Base-by-base conservation (phyloP, 2,113 vertebrate genomes). In the Edolisoma coerulescens region DNA sequence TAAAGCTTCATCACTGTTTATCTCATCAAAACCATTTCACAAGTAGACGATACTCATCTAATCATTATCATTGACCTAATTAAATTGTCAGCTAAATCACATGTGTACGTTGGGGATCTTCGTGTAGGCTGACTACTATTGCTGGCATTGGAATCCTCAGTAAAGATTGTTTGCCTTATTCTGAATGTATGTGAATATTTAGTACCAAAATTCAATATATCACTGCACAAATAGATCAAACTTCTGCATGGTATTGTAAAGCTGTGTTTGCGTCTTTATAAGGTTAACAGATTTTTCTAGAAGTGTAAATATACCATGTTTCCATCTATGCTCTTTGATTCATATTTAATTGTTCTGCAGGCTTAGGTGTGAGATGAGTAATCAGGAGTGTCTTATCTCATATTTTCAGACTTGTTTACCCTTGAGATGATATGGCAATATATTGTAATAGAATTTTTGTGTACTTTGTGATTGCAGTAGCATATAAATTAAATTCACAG, bases 391-490 rank as follows among this genome's bases (percentile, higher is more conserved):
- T 63, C 86, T 91, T 94, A 60, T 79, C 82, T 90, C 79, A 35
- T 75, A 54, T 88, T 94, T 94, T 80, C 88, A 83, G 71, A 65
- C 59, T 95, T 90, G 42, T 80, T 95, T 95, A 86, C 71, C 16
- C 85, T 88, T 80, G 88, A 92, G 86, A 80, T 88, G 47, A 57
- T 90, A 61, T 16, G 17, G 60, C 83, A 90, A 57, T 90, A 70
- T 50, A 57, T 74, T 63, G 45, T 90, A 86, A 81, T 52, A 41
- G n/a, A 80, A 28, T 92, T 75, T 87, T 78, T 87, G 19, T 91
- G 15, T 91, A n/a, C 82, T 94, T 95, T 90, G 21, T 77, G 41
- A 70, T 92, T 84, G 50, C 71, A 86, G 30, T 69, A 84, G n/a
- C 35, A 57, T 81, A 70, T 92, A 88, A 93, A 90, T 96, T 69